Evolutionary conservation across 2,113 vertebrate species (phyloP).

Genomic region (Zeus faber): DNA sequence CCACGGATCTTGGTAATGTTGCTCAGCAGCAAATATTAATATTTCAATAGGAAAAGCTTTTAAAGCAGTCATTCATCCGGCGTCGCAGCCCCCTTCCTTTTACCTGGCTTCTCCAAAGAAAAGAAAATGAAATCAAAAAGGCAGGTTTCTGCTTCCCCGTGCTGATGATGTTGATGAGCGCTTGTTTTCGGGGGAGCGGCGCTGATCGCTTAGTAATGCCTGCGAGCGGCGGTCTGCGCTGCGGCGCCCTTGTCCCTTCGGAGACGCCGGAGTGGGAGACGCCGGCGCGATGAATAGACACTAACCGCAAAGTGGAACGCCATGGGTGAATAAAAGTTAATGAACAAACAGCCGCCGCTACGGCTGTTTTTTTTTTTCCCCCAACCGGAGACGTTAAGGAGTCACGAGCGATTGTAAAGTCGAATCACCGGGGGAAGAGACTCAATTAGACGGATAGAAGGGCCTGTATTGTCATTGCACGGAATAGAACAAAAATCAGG

Average conservation of each 20-base stretch:
- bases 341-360: conserved; percentile 5
- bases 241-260: conserved; percentile 13
- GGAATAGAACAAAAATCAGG: no score
- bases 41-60: conserved; percentile 68
- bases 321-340: conserved; percentile 13
- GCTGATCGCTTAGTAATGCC: conserved; percentile 21
- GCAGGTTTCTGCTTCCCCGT: not conserved
- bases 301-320: conserved; percentile 20
- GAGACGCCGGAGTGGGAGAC: conserved; percentile 11
- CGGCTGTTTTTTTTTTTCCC: no score
- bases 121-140: not conserved
- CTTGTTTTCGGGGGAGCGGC: conserved; percentile 5
- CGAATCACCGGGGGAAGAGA: no score
- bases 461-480: no score
- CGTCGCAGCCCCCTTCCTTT: conserved; percentile 22
- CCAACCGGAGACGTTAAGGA: no score
- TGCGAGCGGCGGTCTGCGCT: not conserved
- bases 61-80: conserved; percentile 59
- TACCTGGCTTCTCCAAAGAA: conserved; percentile 35
- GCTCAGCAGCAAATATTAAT: conserved; percentile 63
- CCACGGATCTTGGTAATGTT: conserved; percentile 48
- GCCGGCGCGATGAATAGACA: conserved; percentile 31
- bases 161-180: conserved; percentile 11
- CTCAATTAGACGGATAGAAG: no score
- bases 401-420: no score